These are phyloP conservation scores for Erpornis zantholeuca DNA, from an alignment of 2,113 vertebrate genomes.

Conservation along the genomic window DNA sequence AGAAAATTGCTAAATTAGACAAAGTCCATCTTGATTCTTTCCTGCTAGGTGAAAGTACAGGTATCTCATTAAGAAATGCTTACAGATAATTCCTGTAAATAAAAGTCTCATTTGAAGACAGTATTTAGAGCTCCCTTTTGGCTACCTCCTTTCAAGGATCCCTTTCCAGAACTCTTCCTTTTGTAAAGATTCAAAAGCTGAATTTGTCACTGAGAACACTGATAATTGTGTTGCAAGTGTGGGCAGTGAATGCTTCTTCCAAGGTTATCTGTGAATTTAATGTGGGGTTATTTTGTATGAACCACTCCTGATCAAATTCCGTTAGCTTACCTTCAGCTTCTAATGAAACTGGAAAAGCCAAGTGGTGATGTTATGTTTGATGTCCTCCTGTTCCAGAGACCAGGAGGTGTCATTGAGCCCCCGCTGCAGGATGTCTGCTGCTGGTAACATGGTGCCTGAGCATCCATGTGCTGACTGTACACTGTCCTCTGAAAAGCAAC, in stretches of 20 bases:
- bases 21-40: not conserved
- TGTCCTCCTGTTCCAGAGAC: not conserved
- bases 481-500: not conserved
- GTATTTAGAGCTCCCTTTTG: not conserved
- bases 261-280: not conserved
- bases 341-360: not conserved
- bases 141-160: not conserved
- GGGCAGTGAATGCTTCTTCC: not conserved
- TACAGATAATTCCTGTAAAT: not conserved
- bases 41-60: not conserved
- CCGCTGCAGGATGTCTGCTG: not conserved
- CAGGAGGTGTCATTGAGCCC: not conserved
- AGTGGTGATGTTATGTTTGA: not conserved
- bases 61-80: not conserved
- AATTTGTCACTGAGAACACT: not conserved
- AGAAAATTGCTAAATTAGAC: not conserved
- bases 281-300: not conserved
- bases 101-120: not conserved
- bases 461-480: not conserved
- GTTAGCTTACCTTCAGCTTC: not conserved
- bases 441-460: not conserved
- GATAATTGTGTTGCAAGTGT: not conserved
- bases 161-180: not conserved
- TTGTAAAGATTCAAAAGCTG: not conserved
- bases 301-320: fast-evolving